Base-by-base conservation (phyloP, 2,113 vertebrate species). In the Caretta caretta region DNA sequence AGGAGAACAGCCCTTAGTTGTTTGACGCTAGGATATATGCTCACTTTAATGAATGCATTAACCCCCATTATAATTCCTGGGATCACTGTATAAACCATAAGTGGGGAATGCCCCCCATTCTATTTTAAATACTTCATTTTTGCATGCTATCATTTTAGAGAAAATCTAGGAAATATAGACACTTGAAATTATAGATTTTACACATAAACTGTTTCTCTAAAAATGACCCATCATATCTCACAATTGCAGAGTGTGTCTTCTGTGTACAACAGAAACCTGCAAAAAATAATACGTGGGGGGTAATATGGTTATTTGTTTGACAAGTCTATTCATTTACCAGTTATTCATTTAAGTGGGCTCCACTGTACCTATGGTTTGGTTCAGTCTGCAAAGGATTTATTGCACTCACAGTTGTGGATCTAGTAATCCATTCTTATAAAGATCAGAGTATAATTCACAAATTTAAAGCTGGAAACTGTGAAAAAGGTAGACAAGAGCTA, bases 361-460 rank as follows among this genome's bases (percentile, higher is more conserved):
- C 62, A 35, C 86, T 82, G 53, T 93, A 87, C 83, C 79, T 91
- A 22, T 84, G 92, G 59, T 65, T 96, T 89, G 72, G 4, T 88
- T 89, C 31, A n/a, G n/a, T 20, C 25, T 89, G 20, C 48, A 82
- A 84, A 87, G 22, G 75, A 85, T 84, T 96, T 91, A 94, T 96
- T 90, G 49, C 76, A 72, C 84, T 91, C 93, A 88, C 92, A 91
- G 54, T 80, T 96, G 87, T 96, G 87, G 29, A 89, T 96, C 86
- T 49, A 90, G 85, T 92, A 90, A 96, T 96, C 89, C 22, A 80
- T 82, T 94, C 95, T 10, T 96, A 80, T 95, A 93, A 96, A 94
- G 93, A 86, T 95, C 65, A 87, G 93, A 92, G 31, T 81, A 50
- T 82, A 85, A 78, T 89, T 89, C 75, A 88, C 38, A 91, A 5